Base-by-base conservation (phyloP, 2,113 vertebrate genomes). In the Crypturellus undulatus region DNA sequence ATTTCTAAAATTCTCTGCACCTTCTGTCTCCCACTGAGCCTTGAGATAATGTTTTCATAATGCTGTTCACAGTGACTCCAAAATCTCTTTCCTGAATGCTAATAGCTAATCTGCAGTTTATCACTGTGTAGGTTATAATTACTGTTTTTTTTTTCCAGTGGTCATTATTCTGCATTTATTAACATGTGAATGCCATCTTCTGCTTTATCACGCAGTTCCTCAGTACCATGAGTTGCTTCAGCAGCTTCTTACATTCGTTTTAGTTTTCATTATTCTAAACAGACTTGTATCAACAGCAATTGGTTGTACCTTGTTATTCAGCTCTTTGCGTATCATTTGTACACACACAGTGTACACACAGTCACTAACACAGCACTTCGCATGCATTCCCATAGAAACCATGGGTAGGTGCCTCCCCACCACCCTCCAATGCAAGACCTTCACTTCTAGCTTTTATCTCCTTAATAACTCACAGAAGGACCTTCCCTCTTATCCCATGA, bases 21-120 rank as follows among this genome's bases (percentile, higher is more conserved):
- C 76, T 96, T 96, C 91, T 96, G 92, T 94, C 84, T 96, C 89
- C 91, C 89, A 87, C 28, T 25, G 86, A 95, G 96, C 60, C 80
- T 32, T 79, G 70, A 92, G 95, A 91, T 93, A 89, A 94, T 95
- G 95, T 96, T 95, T 95, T 94, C 92, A 72, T 38, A 91, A 89
- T 2, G 40, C 69, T 72, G 73, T 92, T 96, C 80, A 92, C 93
- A 96, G 84, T 4, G 1, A 92, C 86, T 54, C 77, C 80, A 91
- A 71, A 84, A 79, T 69, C 80, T 89, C 91, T 92, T 26, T 82
- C 77, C 77, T 94, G 96, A 92, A 96, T 96, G 65, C 87, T 96
- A 95, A 96, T 92, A 81, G 77, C 89, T 84, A 65, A 92, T 92
- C 86, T 90, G 8, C 86, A 89, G 69, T 89, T 93, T 86, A 79